These are phyloP conservation scores for Neostethus bicornis DNA, from an alignment of 2,797 vertebrate genomes.

Conservation along the genomic window DNA sequence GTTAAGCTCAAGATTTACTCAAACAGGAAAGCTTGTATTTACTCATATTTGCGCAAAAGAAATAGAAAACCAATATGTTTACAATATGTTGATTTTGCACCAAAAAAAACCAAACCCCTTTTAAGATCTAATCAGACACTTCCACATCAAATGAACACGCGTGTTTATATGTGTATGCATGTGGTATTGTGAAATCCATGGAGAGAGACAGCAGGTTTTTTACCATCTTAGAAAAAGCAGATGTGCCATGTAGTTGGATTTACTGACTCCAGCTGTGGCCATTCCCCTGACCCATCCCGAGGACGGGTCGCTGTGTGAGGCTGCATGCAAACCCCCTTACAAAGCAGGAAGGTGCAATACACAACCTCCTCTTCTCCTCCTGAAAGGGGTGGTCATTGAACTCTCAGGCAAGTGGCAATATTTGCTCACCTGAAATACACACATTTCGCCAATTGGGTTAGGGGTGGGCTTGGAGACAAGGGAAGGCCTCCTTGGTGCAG, in stretches of 20 bases:
- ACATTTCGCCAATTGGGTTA: constrained; percentile 74
- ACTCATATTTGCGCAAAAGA: no score
- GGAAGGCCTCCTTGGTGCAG: constrained; percentile 79
- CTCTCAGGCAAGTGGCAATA: constrained; percentile 88
- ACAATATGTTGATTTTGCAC: no score
- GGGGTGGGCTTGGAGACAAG: constrained; percentile 69
- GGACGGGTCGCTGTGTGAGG: constrained; percentile 67
- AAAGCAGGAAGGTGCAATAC: constrained; percentile 79
- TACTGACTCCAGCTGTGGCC: constrained; percentile 82
- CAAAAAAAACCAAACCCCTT: no score
- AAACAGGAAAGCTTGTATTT: no score
- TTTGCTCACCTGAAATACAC: constrained; percentile 94
- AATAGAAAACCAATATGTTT: no score
- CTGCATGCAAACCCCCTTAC: constrained; percentile 76
- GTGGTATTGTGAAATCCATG: constrained; percentile 41
- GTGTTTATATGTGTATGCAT: constrained; percentile 53
- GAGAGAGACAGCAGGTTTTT: constrained; percentile 47
- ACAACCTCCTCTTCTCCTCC: constrained; percentile 82
- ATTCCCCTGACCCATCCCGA: constrained; percentile 69
- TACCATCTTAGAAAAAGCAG: constrained; percentile 75
- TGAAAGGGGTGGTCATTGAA: constrained; percentile 80
- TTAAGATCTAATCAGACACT: constrained; percentile 1
- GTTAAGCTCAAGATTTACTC: no score
- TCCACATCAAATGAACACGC: constrained; percentile 6
- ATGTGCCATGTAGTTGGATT: constrained; percentile 73